Evolutionary conservation across 2,888 invertebrate species (phyloP), one percentile per base, ranked within the genome.

Genomic region (Ischnura elegans): DNA sequence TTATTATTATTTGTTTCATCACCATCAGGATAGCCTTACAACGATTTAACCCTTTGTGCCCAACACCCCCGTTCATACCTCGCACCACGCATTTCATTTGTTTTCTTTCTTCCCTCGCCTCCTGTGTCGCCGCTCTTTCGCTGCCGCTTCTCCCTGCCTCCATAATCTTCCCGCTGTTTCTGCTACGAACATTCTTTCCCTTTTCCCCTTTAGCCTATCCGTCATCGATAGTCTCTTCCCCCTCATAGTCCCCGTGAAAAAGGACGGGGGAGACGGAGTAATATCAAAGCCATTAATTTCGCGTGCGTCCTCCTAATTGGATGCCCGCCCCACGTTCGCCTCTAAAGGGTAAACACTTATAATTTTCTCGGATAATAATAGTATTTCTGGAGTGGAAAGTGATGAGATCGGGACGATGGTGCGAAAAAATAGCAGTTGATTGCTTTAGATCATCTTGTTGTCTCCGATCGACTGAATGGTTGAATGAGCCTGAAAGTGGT

Each of bases 251-350:
- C 36, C 36, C 1, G 25, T 13, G 6, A 13, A 36, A 76, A 13
- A 36, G 76, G 76, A 29, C 36, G 36, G 13, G 10, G 36, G 76
- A 36, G 29, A 51, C 51, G 29, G 76, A 76, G 76, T 76, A 76
- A 76, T 76, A 76, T 29, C 76, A 29, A 76, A 76, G 36, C 76
- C 36, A 36, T 76, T 76, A 76, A 76, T 76, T 76, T 76, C 76
- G 76, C 10, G 76, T 76, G 29, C 29, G 76, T 2, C 76, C 36
- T 36, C 29, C 76, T 76, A 76, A 76, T 76, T 36, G 76, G 76
- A 76, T 36, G 13, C 36, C 76, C 29, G 76, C 76, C 76, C 76
- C 76, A 36, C 76, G 36, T 76, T 76, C 36, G 13, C 8, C 76
- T 76, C n/a, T 36, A 76, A 76, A 76, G 76, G 76, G 76, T 76